These are phyloP conservation scores for Myotis myotis DNA, from an alignment of 2,797 vertebrate genomes.

Conservation along the genomic window DNA sequence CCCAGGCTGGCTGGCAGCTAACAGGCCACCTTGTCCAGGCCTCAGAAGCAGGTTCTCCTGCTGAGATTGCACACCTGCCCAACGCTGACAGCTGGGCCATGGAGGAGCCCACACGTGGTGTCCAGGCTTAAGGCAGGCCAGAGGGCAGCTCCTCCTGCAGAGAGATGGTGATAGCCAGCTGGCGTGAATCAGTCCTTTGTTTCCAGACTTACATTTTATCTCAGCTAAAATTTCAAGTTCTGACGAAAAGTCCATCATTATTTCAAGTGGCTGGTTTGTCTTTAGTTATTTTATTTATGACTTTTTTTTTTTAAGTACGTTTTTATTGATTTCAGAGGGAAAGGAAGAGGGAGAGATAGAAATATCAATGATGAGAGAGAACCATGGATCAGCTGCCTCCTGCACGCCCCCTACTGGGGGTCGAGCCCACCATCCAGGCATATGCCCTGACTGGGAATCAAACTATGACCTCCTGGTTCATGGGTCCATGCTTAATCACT, in stretches of 20 bases:
- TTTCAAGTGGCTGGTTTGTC: neutral
- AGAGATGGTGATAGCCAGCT: neutral
- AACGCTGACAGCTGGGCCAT: neutral
- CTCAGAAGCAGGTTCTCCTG: constrained; percentile 47
- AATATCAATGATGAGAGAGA: too few species aligned
- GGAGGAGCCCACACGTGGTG: neutral
- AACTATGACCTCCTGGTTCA: too few species aligned
- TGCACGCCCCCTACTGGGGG: too few species aligned
- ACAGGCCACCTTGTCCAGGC: neutral
- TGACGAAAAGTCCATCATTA: constrained; percentile 13
- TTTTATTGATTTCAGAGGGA: too few species aligned
- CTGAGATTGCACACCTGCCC: constrained; percentile 41
- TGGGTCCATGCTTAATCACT: too few species aligned
- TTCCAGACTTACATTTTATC: constrained; percentile 15
- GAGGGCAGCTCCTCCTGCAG: neutral
- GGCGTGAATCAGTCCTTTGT: constrained; percentile 48
- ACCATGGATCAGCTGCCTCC: too few species aligned
- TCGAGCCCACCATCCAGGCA: too few species aligned
- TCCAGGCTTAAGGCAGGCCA: neutral
- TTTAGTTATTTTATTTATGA: neutral
- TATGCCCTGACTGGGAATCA: too few species aligned
- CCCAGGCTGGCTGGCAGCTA: neutral
- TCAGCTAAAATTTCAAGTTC: constrained; percentile 40
- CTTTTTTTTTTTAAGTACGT: too few species aligned
- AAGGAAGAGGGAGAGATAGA: too few species aligned